Evolutionary conservation across 2,888 invertebrate species (phyloP).

Genomic region (Plebejus anna): DNA sequence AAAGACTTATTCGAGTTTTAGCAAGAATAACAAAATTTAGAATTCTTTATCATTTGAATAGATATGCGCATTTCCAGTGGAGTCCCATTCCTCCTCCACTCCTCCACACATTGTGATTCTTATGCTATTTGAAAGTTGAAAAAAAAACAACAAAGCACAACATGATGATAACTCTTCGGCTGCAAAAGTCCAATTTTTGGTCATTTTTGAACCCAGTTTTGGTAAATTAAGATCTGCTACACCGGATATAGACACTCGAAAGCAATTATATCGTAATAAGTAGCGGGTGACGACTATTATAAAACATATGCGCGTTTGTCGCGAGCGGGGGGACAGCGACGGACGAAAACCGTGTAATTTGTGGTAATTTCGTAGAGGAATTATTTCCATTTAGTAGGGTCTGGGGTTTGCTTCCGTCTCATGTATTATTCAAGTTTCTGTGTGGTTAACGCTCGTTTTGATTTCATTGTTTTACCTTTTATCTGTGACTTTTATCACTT

Average conservation of each 20-base stretch:
- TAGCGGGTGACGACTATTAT: slow-evolving; percentile 18
- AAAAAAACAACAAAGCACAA: too few species aligned
- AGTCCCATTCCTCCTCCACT: too few species aligned
- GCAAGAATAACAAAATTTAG: too few species aligned
- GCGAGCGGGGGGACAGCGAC: slow-evolving; percentile 1
- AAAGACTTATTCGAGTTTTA: too few species aligned
- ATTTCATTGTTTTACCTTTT: slow-evolving; percentile 26
- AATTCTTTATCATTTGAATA: too few species aligned
- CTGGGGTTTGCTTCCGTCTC: slow-evolving; percentile 11
- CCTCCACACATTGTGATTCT: too few species aligned
- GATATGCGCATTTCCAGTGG: too few species aligned
- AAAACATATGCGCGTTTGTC: slow-evolving; percentile 22
- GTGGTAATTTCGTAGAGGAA: slow-evolving; percentile 20
- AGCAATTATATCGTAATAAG: slow-evolving; percentile 7
- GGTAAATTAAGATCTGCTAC: background rate
- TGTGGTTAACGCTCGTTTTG: background rate
- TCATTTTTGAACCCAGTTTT: background rate
- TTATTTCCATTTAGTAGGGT: slow-evolving; percentile 29
- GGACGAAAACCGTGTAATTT: slow-evolving; percentile 25
- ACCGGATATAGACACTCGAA: background rate
- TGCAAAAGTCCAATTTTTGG: background rate
- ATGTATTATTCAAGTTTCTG: slow-evolving; percentile 14
- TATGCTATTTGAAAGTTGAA: too few species aligned
- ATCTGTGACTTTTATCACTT: background rate
- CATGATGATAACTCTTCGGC: background rate